Percentiles rank a stretch among this genome's conserved stretches.
Conservation (phyloP, 2,888 invertebrate genomes). For the Callinectes sapidus region DNA sequence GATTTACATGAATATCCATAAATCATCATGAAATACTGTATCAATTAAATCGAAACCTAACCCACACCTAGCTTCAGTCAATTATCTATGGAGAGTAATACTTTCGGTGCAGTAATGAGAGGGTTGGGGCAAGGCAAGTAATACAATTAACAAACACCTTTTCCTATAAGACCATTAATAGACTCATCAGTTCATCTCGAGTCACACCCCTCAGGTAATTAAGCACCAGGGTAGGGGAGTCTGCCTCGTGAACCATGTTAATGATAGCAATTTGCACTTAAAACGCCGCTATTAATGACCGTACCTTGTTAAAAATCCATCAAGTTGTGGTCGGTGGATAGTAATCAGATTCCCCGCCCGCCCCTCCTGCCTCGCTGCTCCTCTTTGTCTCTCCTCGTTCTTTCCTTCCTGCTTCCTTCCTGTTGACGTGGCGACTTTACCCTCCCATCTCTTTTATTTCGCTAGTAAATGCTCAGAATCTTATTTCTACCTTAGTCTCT, state of each 20-base stretch:
- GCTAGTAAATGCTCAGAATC: background rate
- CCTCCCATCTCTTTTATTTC: background rate
- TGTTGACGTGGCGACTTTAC: background rate
- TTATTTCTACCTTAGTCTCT: background rate
- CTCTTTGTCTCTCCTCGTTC: background rate
- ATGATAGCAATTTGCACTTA: background rate
- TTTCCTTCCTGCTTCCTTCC: background rate
- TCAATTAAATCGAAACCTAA: background rate
- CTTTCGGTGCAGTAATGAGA: background rate
- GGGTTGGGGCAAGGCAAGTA: background rate
- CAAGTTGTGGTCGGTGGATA: background rate
- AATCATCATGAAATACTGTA: background rate
- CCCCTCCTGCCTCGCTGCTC: background rate
- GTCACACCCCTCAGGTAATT: background rate
- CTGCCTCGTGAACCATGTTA: constrained; percentile 1
- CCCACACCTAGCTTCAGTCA: background rate
- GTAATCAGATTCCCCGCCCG: background rate
- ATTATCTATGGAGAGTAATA: background rate
- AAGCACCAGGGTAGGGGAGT: background rate
- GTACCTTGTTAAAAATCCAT: constrained; percentile 16
- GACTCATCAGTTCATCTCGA: background rate
- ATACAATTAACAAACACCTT: background rate
- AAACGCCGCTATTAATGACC: background rate
- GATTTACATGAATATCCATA: background rate
- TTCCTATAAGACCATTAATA: background rate